phyloP scores from a whole-genome alignment of 2,888 invertebrate genomes.

The Spodoptera picta region DNA sequence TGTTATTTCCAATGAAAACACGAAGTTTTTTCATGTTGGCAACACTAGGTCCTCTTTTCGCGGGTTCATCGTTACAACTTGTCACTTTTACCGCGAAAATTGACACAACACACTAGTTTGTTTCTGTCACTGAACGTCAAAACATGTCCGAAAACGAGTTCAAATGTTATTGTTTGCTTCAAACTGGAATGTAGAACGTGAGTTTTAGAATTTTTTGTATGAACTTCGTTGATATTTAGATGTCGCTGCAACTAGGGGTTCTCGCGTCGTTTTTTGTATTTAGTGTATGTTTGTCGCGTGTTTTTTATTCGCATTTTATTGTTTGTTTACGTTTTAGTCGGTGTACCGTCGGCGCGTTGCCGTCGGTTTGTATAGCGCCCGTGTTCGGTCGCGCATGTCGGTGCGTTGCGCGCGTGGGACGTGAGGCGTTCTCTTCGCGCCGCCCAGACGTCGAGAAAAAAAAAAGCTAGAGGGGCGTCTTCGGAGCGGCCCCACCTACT shows the following conservation, averaged over 20 bases:
- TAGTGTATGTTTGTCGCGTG: slow-evolving; percentile 57
- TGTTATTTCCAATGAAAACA: slow-evolving; percentile 72
- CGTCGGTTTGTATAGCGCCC: slow-evolving; percentile 78
- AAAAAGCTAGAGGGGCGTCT: slow-evolving; percentile 86
- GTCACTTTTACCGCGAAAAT: slow-evolving; percentile 70
- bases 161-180: slow-evolving; percentile 32
- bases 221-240: slow-evolving; percentile 27
- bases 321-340: slow-evolving; percentile 75
- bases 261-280: slow-evolving; percentile 52
- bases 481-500: slow-evolving; percentile 84
- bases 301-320: slow-evolving; percentile 69
- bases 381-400: slow-evolving; percentile 72
- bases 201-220: slow-evolving; percentile 23
- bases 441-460: slow-evolving; percentile 83
- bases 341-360: slow-evolving; percentile 75
- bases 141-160: slow-evolving; percentile 38
- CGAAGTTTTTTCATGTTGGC: slow-evolving; percentile 82
- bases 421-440: slow-evolving; percentile 83
- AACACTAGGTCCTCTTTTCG: slow-evolving; percentile 80
- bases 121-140: slow-evolving; percentile 55
- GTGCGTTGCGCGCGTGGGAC: slow-evolving; percentile 83
- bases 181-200: slow-evolving; percentile 36
- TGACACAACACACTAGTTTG: slow-evolving; percentile 62
- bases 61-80: slow-evolving; percentile 78
- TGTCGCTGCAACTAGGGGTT: slow-evolving; percentile 24